Base-by-base conservation (phyloP, 2,888 invertebrate genomes). In the Rhamphomyia laevipes region DNA sequence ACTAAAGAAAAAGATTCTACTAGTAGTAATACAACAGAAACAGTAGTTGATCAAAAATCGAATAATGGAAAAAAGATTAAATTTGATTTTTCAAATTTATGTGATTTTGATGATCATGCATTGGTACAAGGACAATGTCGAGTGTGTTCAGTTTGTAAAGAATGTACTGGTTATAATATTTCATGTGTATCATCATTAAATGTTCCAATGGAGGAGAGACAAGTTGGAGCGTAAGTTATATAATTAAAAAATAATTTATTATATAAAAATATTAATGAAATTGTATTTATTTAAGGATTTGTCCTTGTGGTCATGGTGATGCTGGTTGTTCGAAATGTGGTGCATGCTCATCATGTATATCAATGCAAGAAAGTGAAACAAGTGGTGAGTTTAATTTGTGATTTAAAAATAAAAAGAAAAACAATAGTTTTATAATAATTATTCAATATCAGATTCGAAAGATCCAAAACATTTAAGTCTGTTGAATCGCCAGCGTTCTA, bases 261-360 rank as follows among this genome's bases (percentile, higher is more conserved):
- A 41, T 21, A 21, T 21, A 2, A 41, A 4, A 21, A 27, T 12
- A 15, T n/a, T 35, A n/a, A 35, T 13, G 7, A 13, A 35, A 4
- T 43, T 1, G 9, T 27, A 37, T 38, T 41, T 23, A 18, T 47
- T 35, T 12, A 58, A 93, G 92, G 62, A 84, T 86, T 60, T 96
- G 95, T 70, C 92, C 93, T 1, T 96, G 95, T 73, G 95, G 95
- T 3, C 86, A 89, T 65, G 96, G 95, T 1, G 94, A 95, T 66
- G 86, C 92, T 47, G 95, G 95, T 0, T 96, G 95, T 64, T 80
- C 84, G 2, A 82, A 86, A 54, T 97, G 97, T 68, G 95, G 96
- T 3, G 82, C 89, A 33, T 97, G 97, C 65, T 77, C 90, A 40
- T 78, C 84, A 3, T 97, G 97, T 66, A 93, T 89, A 42, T 60